These are phyloP conservation scores for Achatina immaculata DNA, from an alignment of 1,140 invertebrate genomes.

Conservation along the genomic window DNA sequence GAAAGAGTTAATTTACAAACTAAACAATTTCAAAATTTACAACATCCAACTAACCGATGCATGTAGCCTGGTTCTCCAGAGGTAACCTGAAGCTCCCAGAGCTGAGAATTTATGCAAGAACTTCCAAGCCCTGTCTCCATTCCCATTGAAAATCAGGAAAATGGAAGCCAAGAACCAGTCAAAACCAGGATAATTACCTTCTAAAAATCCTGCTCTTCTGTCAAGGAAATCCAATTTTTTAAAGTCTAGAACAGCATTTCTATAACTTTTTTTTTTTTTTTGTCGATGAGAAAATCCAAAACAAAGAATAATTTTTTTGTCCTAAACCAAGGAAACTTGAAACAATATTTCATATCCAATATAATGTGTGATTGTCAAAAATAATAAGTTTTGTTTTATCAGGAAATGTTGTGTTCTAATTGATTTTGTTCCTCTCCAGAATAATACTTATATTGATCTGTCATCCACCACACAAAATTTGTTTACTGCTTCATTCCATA, in stretches of 20 bases:
- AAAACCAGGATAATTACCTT: slow-evolving; percentile 66
- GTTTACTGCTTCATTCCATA: too few species aligned
- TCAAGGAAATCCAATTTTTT: slow-evolving; percentile 46
- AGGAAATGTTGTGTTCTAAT: too few species aligned
- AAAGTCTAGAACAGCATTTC: not conserved
- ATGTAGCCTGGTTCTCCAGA: slow-evolving; percentile 68
- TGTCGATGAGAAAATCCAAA: not conserved
- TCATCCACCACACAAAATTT: too few species aligned
- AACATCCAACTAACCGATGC: slow-evolving; percentile 64
- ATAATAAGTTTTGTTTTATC: too few species aligned
- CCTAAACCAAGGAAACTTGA: too few species aligned
- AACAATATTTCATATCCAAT: too few species aligned
- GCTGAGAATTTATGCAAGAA: slow-evolving; percentile 67
- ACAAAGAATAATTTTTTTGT: not conserved
- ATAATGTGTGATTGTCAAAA: too few species aligned
- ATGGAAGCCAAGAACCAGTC: slow-evolving; percentile 71
- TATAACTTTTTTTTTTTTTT: not conserved
- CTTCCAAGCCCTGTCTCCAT: slow-evolving; percentile 65
- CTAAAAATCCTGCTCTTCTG: slow-evolving; percentile 52
- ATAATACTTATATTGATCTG: too few species aligned
- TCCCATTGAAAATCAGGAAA: slow-evolving; percentile 69
- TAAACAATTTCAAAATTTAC: too few species aligned
- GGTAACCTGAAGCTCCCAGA: slow-evolving; percentile 65
- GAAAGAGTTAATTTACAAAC: too few species aligned
- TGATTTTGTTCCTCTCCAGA: too few species aligned